Conservation (phyloP, 2,888 invertebrate genomes). For the Acheta domesticus region DNA sequence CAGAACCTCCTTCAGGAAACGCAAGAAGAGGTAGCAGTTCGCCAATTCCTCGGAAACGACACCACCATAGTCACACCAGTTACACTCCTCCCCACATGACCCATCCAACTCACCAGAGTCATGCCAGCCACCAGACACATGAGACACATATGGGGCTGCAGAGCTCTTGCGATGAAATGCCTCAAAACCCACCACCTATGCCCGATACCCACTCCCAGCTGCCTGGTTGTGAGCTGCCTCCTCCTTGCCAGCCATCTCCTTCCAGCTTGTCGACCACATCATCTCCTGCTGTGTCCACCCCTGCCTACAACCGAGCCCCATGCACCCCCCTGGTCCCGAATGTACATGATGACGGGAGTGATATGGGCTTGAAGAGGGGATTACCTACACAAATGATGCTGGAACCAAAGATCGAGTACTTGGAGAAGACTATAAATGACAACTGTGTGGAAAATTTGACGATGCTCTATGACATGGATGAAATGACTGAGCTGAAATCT, state of each 20-base stretch:
- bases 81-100: background rate
- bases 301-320: background rate
- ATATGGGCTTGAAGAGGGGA: background rate
- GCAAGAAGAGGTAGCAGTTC: background rate
- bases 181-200: background rate
- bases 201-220: background rate
- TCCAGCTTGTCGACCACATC: background rate
- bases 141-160: background rate
- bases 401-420: constrained; percentile 1
- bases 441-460: constrained; percentile 18
- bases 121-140: no score
- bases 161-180: background rate
- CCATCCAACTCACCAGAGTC: background rate
- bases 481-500: background rate
- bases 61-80: background rate
- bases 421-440: constrained; percentile 18
- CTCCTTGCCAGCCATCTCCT: background rate
- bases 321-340: background rate
- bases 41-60: background rate
- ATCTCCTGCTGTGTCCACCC: background rate
- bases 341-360: background rate
- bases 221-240: background rate
- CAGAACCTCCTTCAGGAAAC: background rate
- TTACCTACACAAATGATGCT: background rate
- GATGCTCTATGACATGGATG: background rate